phyloP scores from a whole-genome alignment of 35 echinoderm and acorn worm species.

The Heliocidaris tuberculata region DNA sequence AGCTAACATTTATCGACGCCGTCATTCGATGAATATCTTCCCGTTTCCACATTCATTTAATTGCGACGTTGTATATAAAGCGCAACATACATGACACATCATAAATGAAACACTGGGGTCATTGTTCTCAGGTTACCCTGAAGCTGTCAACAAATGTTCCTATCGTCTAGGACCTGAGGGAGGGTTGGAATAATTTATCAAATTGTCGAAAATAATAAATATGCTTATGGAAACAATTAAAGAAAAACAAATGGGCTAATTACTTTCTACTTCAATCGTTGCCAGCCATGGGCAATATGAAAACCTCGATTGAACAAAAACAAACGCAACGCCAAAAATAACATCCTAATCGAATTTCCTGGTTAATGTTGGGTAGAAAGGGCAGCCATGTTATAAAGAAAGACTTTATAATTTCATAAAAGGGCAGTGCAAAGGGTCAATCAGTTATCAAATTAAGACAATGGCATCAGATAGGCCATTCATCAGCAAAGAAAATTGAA shows the following conservation, averaged over 20 bases:
- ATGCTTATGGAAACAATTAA: not conserved
- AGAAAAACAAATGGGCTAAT: not conserved
- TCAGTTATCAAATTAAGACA: not conserved
- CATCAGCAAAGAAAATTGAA: not conserved
- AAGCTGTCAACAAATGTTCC: not conserved
- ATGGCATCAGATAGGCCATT: not conserved
- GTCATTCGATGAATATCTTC: too few relatives aligned
- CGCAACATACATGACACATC: too few relatives aligned
- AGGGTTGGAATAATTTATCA: not conserved
- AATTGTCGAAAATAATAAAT: not conserved
- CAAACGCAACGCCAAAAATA: conserved; percentile 1
- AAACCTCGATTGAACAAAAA: not conserved
- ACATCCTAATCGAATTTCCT: not conserved
- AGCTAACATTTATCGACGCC: too few relatives aligned
- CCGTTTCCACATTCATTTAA: too few relatives aligned
- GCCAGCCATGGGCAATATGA: not conserved
- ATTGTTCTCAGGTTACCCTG: not conserved
- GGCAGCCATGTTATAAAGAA: not conserved
- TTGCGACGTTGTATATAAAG: too few relatives aligned
- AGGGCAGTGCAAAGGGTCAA: not conserved
- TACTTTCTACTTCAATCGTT: not conserved
- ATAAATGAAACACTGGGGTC: not conserved
- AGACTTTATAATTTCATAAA: not conserved
- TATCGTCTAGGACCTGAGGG: not conserved
- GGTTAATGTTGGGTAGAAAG: not conserved